Conservation (phyloP, 2,113 vertebrate species). For the Ptilorrhoa leucosticta region DNA sequence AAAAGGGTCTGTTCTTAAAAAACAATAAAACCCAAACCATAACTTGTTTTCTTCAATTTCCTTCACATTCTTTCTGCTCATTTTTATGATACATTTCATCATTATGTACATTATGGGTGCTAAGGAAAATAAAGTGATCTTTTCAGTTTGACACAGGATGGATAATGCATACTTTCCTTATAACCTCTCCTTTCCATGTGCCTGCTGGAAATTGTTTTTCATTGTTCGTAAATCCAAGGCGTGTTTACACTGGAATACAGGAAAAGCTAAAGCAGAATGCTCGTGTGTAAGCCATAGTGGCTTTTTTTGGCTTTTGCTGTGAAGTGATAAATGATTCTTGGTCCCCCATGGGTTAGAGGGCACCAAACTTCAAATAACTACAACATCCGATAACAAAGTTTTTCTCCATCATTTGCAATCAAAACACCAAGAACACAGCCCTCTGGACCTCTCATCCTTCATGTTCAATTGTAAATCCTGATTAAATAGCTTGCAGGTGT, state of each 20-base stretch:
- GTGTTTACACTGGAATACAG: constrained; percentile 79
- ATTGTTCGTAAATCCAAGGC: constrained; percentile 78
- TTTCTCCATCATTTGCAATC: constrained; percentile 91
- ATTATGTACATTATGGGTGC: not conserved
- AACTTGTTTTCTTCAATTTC: not conserved
- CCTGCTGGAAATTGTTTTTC: constrained; percentile 74
- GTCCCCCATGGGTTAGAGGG: constrained; percentile 77
- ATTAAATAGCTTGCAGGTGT: constrained; percentile 99
- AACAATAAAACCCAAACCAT: not conserved
- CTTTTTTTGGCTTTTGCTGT: constrained; percentile 72
- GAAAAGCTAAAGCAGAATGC: constrained; percentile 68
- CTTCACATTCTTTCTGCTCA: not conserved
- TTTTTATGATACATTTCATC: not conserved
- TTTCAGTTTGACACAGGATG: not conserved
- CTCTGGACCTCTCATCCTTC: constrained; percentile 78
- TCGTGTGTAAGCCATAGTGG: constrained; percentile 52
- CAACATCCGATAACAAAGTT: constrained; percentile 85
- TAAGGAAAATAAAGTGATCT: not conserved
- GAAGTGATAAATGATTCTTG: constrained; percentile 80
- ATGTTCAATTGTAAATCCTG: constrained; percentile 93
- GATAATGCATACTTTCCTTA: constrained; percentile 20
- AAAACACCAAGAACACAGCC: constrained; percentile 85
- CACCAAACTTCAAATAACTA: constrained; percentile 87
- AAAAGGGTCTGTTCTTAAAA: not conserved
- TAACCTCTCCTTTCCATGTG: constrained; percentile 44